Percentiles rank a stretch among this genome's conserved stretches.
Conservation (phyloP, 2,113 vertebrate species). For the Gopherus flavomarginatus region DNA sequence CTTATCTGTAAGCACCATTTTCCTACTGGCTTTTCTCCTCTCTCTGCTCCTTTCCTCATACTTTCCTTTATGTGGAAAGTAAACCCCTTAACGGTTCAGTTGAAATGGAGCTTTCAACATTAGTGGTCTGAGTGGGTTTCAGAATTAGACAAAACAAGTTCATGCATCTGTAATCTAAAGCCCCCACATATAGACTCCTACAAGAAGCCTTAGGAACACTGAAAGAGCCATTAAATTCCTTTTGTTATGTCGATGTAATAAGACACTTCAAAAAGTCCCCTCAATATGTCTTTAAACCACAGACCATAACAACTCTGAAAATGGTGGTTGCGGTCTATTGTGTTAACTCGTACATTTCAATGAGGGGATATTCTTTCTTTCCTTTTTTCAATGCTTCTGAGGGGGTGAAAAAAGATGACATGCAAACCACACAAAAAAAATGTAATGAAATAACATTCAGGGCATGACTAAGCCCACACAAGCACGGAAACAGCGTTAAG, state of each 20-base stretch:
- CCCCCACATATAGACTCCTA: background rate
- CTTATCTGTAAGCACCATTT: background rate
- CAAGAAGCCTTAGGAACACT: fast-evolving
- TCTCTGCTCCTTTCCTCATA: background rate
- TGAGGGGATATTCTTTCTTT: background rate
- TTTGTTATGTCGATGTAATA: background rate
- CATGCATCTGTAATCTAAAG: background rate
- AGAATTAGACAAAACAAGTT: background rate
- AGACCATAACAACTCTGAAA: background rate
- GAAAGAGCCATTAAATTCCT: background rate
- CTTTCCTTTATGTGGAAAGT: background rate
- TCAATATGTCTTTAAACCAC: background rate
- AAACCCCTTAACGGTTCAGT: background rate
- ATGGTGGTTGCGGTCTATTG: background rate
- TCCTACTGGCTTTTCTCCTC: background rate
- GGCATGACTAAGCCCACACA: slow-evolving; percentile 52
- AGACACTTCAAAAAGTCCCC: background rate
- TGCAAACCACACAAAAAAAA: background rate
- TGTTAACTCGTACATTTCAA: background rate
- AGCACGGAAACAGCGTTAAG: background rate
- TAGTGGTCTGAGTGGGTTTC: background rate
- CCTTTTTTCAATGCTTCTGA: background rate
- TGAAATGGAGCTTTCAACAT: background rate
- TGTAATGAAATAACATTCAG: slow-evolving; percentile 24
- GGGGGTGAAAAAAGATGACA: background rate